Conservation (phyloP, 2,888 invertebrate genomes). For the Therioaphis trifolii region DNA sequence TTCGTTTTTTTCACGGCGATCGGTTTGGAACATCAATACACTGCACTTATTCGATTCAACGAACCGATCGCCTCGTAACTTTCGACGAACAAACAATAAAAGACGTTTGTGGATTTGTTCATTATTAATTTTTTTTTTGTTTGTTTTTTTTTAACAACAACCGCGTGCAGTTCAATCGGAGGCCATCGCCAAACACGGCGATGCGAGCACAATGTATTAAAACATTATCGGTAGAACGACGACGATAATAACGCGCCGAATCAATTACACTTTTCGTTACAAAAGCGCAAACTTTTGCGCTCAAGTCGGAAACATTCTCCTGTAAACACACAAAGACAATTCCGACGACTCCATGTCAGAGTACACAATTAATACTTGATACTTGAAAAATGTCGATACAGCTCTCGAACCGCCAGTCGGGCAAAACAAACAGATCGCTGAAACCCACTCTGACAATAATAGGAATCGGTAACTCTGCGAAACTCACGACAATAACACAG, state of each 20-base stretch:
- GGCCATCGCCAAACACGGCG: not conserved
- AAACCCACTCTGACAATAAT: conserved; percentile 17
- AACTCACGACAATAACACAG: not conserved
- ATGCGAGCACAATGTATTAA: not conserved
- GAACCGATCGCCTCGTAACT: not conserved
- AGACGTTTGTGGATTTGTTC: no score
- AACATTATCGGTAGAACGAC: no score
- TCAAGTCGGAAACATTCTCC: not conserved
- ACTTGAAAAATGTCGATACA: not conserved
- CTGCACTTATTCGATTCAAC: not conserved
- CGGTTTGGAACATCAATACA: not conserved
- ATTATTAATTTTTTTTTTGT: no score
- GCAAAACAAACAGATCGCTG: conserved; percentile 15
- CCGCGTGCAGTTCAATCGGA: not conserved
- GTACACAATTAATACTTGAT: not conserved
- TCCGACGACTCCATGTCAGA: not conserved
- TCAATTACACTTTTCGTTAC: not conserved
- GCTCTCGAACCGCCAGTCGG: conserved; percentile 19
- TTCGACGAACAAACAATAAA: no score
- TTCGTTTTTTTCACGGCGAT: not conserved
- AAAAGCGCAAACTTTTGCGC: not conserved
- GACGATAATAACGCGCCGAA: no score
- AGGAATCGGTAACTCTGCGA: not conserved
- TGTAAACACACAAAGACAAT: not conserved
- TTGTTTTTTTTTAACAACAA: conserved; percentile 14